Percentiles rank a stretch among this genome's conserved stretches.
Conservation (phyloP, 1,140 invertebrate genomes). For the Manduca sexta region DNA sequence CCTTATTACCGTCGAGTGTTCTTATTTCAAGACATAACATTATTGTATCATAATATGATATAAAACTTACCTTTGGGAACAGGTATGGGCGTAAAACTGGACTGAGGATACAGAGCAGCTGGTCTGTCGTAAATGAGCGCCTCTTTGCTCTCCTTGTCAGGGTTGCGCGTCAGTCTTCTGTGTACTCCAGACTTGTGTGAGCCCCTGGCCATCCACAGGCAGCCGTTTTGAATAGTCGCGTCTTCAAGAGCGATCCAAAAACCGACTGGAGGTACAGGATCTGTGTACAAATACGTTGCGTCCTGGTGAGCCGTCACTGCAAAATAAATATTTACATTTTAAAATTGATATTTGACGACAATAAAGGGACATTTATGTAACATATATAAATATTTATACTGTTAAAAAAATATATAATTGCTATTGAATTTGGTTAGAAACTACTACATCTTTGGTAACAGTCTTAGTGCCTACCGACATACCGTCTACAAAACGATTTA, state of each 20-base stretch:
- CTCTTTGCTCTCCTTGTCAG: constrained; percentile 75
- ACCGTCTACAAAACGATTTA: too few relatives aligned
- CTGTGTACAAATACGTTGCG: constrained; percentile 88
- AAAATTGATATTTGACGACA: too few relatives aligned
- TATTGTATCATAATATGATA: too few relatives aligned
- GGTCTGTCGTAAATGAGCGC: constrained; percentile 79
- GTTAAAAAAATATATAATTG: too few relatives aligned
- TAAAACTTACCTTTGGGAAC: constrained; percentile 61
- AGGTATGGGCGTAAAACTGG: constrained; percentile 84
- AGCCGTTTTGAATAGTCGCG: constrained; percentile 93
- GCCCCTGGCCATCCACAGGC: constrained; percentile 92
- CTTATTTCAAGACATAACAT: too few relatives aligned
- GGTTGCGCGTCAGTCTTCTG: constrained; percentile 81
- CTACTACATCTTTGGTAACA: too few relatives aligned
- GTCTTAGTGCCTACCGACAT: too few relatives aligned
- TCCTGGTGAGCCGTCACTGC: constrained; percentile 91
- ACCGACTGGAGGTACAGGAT: constrained; percentile 83
- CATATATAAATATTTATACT: too few relatives aligned
- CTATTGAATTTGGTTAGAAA: too few relatives aligned
- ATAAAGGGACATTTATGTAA: too few relatives aligned
- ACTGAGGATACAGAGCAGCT: constrained; percentile 81
- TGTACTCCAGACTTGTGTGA: constrained; percentile 91
- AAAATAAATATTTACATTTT: constrained; percentile 16
- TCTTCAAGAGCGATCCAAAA: constrained; percentile 98
- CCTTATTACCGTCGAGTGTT: too few relatives aligned